Base-by-base conservation (phyloP, 1,140 invertebrate species). In the Coenobita brevimanus region DNA sequence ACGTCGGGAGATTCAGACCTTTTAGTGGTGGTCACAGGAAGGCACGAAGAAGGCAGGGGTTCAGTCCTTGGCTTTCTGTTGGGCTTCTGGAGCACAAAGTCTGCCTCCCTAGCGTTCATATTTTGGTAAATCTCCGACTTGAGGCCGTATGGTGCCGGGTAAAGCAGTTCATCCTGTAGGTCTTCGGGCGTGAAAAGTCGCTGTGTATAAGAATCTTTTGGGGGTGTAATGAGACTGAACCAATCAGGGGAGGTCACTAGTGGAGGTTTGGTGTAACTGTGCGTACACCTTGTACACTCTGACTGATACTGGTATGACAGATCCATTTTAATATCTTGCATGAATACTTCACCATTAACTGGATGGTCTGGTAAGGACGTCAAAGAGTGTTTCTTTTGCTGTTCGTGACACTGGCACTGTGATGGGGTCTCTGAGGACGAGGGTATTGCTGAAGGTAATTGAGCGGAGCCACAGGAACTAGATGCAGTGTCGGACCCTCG, bases 91-190 rank as follows among this genome's bases (percentile, higher is more conserved):
- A 87, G 85, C 1, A 87, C 85, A 50, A 87, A 87, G 33, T 87
- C 85, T 54, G 85, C 85, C 33, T 87, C 85, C 10, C 50, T 36
- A 41, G 85, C 85, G 57, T 87, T 87, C 17, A 87, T 50, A 50
- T 87, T 87, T 69, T 87, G 85, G 43, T 87, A 87, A 17, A 87
- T 62, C 67, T 87, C 78, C 27, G 85, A 87, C 13, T 41, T 60
- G 43, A 50, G 17, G 0, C 85, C 85, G 33, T 87, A 87, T 17
- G 85, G 85, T 4, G 85, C 64, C 17, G 85, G 85, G 36, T 87
- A 87, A 3, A 87, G 64, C 38, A 87, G 64, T 38, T 87, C 85
- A 0, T 87, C 76, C 10, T 80, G 85, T 0, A 87, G 76, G 75
- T 87, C 78, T 6, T 67, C 76, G 2, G 85, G 85, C 3, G 76